These are phyloP conservation scores for Isurus oxyrinchus DNA, from an alignment of 2,113 vertebrate species.

Conservation along the genomic window DNA sequence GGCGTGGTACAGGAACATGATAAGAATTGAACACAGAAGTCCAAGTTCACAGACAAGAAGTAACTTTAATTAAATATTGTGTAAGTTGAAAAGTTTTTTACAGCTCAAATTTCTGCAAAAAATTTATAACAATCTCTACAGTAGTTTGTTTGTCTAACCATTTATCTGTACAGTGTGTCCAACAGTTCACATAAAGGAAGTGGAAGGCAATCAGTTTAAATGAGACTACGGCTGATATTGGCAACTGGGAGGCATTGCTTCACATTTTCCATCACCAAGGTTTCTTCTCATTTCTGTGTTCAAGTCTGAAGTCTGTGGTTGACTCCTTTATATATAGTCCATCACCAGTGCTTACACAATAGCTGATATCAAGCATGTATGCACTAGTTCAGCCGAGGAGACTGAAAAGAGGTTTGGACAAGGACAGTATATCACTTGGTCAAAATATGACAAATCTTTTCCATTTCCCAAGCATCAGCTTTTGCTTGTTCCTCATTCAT, in stretches of 20 bases:
- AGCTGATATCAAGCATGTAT: constrained; percentile 18
- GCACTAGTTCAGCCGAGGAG: constrained; percentile 8
- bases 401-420: neutral
- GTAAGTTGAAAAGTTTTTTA: constrained; percentile 98
- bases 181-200: constrained; percentile 74
- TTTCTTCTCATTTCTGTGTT: neutral
- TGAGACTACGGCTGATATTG: constrained; percentile 61
- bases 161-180: constrained; percentile 95
- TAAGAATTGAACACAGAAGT: constrained; percentile 30
- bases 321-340: constrained; percentile 16
- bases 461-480: constrained; percentile 31
- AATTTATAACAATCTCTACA: constrained; percentile 99
- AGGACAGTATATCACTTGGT: constrained; percentile 6
- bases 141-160: constrained; percentile 88
- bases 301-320: constrained; percentile 5
- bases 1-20: neutral
- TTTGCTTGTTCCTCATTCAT: constrained; percentile 26
- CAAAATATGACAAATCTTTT: constrained; percentile 14
- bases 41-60: constrained; percentile 87
- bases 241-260: constrained; percentile 32
- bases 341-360: neutral
- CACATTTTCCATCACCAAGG: constrained; percentile 16
- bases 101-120: constrained; percentile 95
- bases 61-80: constrained; percentile 99
- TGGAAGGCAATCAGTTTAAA: constrained; percentile 77